Percentiles rank a stretch among this genome's conserved stretches.
phyloP scores from a whole-genome alignment of 2,888 invertebrate species.

The Sesia apiformis region DNA sequence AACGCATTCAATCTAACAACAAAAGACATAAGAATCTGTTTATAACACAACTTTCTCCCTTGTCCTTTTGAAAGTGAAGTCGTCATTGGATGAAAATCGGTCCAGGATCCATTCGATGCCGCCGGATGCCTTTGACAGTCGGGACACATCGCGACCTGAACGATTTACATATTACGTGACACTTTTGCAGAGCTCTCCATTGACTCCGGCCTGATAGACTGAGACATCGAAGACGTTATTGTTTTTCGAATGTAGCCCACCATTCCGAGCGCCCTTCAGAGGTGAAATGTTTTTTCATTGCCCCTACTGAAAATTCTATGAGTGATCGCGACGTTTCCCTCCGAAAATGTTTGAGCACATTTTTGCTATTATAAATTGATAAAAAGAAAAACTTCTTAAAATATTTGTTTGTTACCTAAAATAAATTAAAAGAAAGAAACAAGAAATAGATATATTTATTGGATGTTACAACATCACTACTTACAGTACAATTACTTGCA shows the following conservation, averaged over 20 bases:
- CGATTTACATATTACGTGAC: constrained; percentile 74
- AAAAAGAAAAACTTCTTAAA: too few species aligned
- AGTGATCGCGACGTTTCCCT: constrained; percentile 23
- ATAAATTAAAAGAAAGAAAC: too few species aligned
- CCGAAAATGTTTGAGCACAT: background rate
- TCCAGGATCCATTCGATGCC: constrained; percentile 44
- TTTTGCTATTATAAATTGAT: too few species aligned
- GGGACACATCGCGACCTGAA: constrained; percentile 67
- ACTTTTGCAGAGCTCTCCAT: constrained; percentile 64
- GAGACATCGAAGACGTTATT: constrained; percentile 65
- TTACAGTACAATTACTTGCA: too few species aligned
- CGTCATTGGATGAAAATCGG: constrained; percentile 57
- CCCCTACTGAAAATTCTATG: constrained; percentile 49
- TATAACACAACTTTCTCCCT: constrained; percentile 30
- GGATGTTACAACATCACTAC: too few species aligned
- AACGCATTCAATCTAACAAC: too few species aligned
- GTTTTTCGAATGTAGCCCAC: constrained; percentile 52
- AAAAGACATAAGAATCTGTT: constrained; percentile 21
- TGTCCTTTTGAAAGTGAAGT: constrained; percentile 43
- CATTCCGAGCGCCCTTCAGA: constrained; percentile 37
- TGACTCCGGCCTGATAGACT: constrained; percentile 64
- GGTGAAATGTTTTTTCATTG: constrained; percentile 54
- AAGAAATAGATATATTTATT: too few species aligned
- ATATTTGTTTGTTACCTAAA: too few species aligned
- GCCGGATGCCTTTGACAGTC: constrained; percentile 64